Percentiles rank a stretch among this genome's conserved stretches.
Evolutionary conservation across 2,113 vertebrate species (phyloP).

Genomic region (Pterocles orientalis): DNA sequence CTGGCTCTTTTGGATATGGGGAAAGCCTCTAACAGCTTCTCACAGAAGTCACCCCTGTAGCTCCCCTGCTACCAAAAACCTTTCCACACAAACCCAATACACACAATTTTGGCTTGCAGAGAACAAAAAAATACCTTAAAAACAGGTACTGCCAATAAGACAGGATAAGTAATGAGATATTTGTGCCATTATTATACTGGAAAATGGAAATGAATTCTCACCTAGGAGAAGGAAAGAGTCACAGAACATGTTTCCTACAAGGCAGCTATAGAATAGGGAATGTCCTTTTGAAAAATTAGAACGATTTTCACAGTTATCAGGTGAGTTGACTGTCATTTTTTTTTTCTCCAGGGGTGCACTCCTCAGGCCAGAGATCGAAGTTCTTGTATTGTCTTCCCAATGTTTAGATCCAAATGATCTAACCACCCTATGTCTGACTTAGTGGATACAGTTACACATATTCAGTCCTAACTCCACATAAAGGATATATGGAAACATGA

Average conservation of each 20-base stretch:
- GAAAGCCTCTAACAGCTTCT: too few species aligned
- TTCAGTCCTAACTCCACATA: background rate
- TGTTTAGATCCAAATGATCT: background rate
- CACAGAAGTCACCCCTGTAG: too few species aligned
- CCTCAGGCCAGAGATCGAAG: background rate
- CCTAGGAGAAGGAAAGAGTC: background rate
- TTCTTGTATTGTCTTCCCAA: background rate
- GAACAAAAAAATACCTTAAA: background rate
- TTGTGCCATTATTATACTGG: background rate
- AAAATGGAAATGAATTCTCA: conserved; percentile 15
- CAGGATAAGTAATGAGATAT: background rate
- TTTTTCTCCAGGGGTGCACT: background rate
- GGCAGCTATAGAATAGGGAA: background rate
- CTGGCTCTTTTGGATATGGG: too few species aligned
- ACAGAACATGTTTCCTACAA: background rate
- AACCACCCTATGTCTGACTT: background rate
- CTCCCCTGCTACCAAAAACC: too few species aligned
- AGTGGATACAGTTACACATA: background rate
- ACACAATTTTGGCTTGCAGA: background rate
- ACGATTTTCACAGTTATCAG: background rate
- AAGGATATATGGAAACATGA: background rate
- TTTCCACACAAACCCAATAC: too few species aligned
- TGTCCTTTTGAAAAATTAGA: background rate
- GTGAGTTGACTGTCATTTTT: background rate
- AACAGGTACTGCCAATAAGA: background rate